These are phyloP conservation scores for Dendrocincla fuliginosa DNA, from an alignment of 2,797 vertebrate species.

Conservation along the genomic window DNA sequence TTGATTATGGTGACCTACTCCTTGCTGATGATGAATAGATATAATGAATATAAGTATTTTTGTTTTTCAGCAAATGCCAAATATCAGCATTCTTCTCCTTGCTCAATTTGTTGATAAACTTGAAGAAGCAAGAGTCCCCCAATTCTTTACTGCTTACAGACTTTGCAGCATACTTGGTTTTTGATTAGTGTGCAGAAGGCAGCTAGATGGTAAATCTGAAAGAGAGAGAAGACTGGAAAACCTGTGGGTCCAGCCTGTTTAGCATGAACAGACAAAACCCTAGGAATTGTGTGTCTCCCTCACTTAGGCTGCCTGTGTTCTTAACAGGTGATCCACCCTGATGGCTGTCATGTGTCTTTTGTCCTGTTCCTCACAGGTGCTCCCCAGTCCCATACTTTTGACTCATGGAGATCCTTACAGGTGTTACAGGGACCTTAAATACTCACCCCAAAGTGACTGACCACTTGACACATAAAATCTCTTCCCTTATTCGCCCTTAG, in stretches of 20 bases:
- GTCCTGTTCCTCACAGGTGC: background rate
- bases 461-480: background rate
- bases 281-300: background rate
- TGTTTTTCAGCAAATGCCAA: background rate
- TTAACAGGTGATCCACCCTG: background rate
- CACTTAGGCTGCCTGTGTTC: background rate
- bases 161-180: background rate
- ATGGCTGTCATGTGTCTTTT: background rate
- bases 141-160: background rate
- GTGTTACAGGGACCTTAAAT: background rate
- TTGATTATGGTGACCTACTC: background rate
- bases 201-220: background rate
- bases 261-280: background rate
- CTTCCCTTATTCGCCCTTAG: background rate
- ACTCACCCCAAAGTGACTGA: background rate
- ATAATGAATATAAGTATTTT: background rate
- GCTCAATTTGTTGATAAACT: background rate
- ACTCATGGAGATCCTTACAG: background rate
- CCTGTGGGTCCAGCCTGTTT: too few species aligned
- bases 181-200: background rate
- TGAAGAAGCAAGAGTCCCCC: background rate
- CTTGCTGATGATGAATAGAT: background rate
- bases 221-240: background rate
- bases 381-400: background rate
- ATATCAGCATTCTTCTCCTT: background rate